Evolutionary conservation across 1,140 invertebrate genomes (phyloP).

Genomic region (Brachystomella parvula): DNA sequence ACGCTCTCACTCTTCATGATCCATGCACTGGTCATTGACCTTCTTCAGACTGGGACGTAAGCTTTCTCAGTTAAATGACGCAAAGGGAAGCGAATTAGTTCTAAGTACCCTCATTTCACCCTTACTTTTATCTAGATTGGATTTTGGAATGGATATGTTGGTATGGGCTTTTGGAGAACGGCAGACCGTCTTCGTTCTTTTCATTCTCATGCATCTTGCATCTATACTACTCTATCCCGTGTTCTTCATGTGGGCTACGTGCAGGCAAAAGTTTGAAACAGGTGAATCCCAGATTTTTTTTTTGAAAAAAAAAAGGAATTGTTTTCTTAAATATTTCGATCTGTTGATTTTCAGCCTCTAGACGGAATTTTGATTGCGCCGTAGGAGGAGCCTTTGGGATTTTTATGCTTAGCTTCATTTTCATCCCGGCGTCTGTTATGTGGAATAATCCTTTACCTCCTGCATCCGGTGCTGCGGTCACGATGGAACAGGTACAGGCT

Average conservation of each 20-base stretch:
- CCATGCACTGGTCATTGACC: conserved; percentile 62
- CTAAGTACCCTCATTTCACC: neutral
- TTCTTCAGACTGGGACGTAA: conserved; percentile 65
- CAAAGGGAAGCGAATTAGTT: neutral
- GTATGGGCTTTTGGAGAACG: conserved; percentile 25
- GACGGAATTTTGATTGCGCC: conserved; percentile 46
- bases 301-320: conserved; percentile 3
- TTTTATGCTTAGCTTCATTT: conserved; percentile 46
- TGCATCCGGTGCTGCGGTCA: conserved; percentile 50
- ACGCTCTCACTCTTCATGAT: conserved; percentile 65
- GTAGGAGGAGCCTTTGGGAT: conserved; percentile 43
- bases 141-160: conserved; percentile 42
- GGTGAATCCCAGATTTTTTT: conserved; percentile 1
- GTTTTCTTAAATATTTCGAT: conserved; percentile 12
- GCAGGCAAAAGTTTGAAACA: conserved; percentile 14
- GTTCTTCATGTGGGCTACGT: conserved; percentile 46
- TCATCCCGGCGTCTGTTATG: conserved; percentile 49
- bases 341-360: no score
- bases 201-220: conserved; percentile 22
- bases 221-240: conserved; percentile 42
- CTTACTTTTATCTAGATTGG: conserved; percentile 18
- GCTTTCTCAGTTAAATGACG: no score
- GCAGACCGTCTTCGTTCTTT: conserved; percentile 20
- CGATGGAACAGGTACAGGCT: conserved; percentile 54
- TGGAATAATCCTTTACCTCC: conserved; percentile 52